Conservation (phyloP, 2,888 invertebrate species). For the Piscicola geometra region DNA sequence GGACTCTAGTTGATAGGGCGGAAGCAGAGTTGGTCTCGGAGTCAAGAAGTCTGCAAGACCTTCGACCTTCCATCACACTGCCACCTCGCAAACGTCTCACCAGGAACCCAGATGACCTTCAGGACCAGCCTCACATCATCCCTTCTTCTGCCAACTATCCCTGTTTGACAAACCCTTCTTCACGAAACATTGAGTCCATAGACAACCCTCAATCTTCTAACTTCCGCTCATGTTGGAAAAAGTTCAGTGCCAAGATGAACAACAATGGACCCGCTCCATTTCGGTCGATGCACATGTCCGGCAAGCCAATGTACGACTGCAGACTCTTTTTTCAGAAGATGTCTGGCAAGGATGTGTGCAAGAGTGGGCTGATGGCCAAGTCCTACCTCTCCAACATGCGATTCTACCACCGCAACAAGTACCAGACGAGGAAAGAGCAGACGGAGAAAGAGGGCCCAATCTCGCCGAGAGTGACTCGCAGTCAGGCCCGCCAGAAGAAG, state of each 20-base stretch:
- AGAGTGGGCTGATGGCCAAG: slow-evolving; percentile 33
- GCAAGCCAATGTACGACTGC: slow-evolving; percentile 35
- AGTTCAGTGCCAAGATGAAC: slow-evolving; percentile 36
- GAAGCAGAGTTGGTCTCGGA: background rate
- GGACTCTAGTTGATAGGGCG: background rate
- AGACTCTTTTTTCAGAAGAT: slow-evolving; percentile 34
- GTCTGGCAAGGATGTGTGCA: slow-evolving; percentile 32
- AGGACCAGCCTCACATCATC: background rate
- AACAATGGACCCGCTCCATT: slow-evolving; percentile 27
- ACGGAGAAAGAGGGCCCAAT: slow-evolving; percentile 28
- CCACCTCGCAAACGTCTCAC: slow-evolving; percentile 35
- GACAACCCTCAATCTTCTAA: slow-evolving; percentile 35
- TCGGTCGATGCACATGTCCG: slow-evolving; percentile 25
- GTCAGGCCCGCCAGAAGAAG: slow-evolving; percentile 35
- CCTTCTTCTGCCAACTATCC: background rate
- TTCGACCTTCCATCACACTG: slow-evolving; percentile 28
- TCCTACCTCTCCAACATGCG: slow-evolving; percentile 27
- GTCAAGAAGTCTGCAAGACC: background rate
- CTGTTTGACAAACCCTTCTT: background rate
- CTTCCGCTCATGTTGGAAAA: slow-evolving; percentile 36
- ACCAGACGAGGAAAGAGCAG: slow-evolving; percentile 18
- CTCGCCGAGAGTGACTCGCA: slow-evolving; percentile 34
- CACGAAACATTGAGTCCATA: background rate
- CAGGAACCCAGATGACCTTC: slow-evolving; percentile 27
- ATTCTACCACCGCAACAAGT: slow-evolving; percentile 31